Base-by-base conservation (phyloP, 2,113 vertebrate genomes). In the Campylorhamphus procurvoides region DNA sequence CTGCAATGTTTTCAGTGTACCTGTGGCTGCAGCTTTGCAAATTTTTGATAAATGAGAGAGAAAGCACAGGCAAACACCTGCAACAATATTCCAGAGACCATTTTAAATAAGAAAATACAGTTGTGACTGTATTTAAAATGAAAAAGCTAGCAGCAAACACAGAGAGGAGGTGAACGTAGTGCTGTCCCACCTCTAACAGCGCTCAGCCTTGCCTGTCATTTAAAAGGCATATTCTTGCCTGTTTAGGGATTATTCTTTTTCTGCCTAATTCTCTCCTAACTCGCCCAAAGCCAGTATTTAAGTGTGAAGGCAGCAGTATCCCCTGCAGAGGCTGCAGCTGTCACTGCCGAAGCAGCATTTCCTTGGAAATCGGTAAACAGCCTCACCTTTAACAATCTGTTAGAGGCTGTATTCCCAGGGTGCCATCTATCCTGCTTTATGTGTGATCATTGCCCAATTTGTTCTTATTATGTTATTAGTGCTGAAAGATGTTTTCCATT, bases 401-500 rank as follows among this genome's bases (percentile, higher is more conserved):
- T 87, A 89, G 47, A 37, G 87, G 73, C 50, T 75, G 58, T 29
- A 50, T 63, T 94, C 90, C 91, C 68, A 42, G 39, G 49, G 39
- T 25, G 35, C 46, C 52, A 76, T 59, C 74, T 89, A 87, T 92
- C 92, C 95, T 73, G 76, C 11, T 90, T 93, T 68, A 82, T 40
- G 18, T 90, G 64, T 64, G 63, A 95, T 94, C 31, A 50, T 89
- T 93, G 89, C 83, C 91, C 95, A 94, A 72, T 96, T 97, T 97
- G 80, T 95, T 92, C 92, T 84, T 86, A 93, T 90, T 95, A 94
- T 27, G 62, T 87, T 94, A 92, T 94, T 96, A 94, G 91, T 77
- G 71, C 81, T 93, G 85, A 96, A 97, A 91, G 73, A 91, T 92
- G 74, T 74, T 89, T 97, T 96, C 87, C 79, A 92, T 95, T 91